A percentile compares a stretch with the other conserved stretches of the same genome.
These are phyloP conservation scores for Macrosteles quadrilineatus DNA, from an alignment of 1,140 invertebrate species.

Conservation along the genomic window DNA sequence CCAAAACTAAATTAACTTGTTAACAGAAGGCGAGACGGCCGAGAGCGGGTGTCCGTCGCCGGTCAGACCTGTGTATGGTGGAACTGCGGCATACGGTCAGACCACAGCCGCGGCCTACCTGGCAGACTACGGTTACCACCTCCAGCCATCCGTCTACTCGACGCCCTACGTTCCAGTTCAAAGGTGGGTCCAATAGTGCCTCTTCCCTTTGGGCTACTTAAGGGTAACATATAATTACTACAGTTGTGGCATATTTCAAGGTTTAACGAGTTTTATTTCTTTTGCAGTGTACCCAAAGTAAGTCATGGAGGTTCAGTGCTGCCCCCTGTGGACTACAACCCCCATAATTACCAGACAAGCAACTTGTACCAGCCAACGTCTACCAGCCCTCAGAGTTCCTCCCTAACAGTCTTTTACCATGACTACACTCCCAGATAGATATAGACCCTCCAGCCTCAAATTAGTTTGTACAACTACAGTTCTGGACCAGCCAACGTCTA, in stretches of 20 bases:
- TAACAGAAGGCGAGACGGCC: neutral
- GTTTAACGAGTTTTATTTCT: no score
- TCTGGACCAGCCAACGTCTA: neutral
- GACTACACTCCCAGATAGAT: slow-evolving; percentile 1
- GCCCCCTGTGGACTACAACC: neutral
- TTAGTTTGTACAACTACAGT: no score
- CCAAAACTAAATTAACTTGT: no score
- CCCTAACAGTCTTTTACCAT: neutral
- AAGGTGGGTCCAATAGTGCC: no score
- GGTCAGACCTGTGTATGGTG: neutral
- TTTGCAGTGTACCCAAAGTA: neutral
- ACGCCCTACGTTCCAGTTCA: neutral
- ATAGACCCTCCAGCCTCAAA: no score
- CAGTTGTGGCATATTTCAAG: no score
- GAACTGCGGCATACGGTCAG: neutral
- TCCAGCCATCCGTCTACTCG: neutral
- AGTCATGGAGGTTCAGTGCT: neutral
- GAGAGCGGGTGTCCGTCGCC: neutral
- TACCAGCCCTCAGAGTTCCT: neutral
- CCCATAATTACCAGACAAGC: neutral
- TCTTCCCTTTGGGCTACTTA: no score
- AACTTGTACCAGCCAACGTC: neutral
- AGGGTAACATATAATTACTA: no score
- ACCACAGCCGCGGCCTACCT: neutral
- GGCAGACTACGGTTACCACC: slow-evolving; percentile 5